Evolutionary conservation across 2,797 vertebrate species (phyloP).

Genomic region (Sternotherus odoratus): DNA sequence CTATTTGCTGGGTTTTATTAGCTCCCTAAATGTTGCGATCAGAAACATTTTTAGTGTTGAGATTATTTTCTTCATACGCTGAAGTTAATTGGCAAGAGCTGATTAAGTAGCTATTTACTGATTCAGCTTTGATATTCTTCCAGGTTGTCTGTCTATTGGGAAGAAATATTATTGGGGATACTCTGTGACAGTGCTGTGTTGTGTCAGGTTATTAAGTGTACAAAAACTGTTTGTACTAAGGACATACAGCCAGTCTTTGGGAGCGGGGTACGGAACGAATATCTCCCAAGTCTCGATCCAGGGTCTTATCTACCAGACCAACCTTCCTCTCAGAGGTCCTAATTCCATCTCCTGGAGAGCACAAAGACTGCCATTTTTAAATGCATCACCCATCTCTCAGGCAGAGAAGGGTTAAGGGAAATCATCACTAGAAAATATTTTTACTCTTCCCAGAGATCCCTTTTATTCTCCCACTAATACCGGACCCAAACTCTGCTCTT

Average conservation of each 20-base stretch:
- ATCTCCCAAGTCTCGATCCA: slow-evolving; percentile 9
- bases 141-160: neutral
- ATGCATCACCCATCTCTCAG: neutral
- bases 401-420: neutral
- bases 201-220: neutral
- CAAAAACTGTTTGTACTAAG: neutral
- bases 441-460: neutral
- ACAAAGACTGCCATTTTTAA: neutral
- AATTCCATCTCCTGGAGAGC: neutral
- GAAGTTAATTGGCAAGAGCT: neutral
- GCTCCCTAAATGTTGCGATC: neutral
- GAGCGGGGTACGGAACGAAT: slow-evolving; percentile 12
- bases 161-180: neutral
- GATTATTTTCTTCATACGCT: neutral
- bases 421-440: neutral
- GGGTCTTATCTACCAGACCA: neutral
- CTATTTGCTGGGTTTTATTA: neutral
- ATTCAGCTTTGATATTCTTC: neutral
- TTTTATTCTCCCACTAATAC: neutral
- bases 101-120: neutral
- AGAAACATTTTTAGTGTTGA: neutral
- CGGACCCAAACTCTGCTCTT: neutral
- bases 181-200: neutral
- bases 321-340: neutral
- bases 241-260: neutral